These are phyloP conservation scores for Aspidiotus rigidus DNA, from an alignment of 2,888 invertebrate species.

Conservation along the genomic window DNA sequence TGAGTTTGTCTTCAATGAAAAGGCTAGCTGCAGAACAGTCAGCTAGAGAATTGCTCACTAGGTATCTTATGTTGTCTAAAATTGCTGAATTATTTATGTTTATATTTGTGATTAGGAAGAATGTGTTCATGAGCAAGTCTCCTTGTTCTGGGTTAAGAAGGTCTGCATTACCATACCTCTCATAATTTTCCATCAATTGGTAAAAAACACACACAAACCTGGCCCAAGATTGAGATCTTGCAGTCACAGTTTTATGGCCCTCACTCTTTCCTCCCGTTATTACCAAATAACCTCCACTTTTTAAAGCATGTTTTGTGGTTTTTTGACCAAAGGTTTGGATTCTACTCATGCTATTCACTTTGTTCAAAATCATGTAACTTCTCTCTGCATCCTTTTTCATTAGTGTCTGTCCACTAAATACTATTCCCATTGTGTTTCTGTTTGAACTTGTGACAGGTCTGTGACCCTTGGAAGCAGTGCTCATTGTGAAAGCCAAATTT, in stretches of 20 bases:
- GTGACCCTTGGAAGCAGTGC: neutral
- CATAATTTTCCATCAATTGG: neutral
- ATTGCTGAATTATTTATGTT: slow-evolving; percentile 9
- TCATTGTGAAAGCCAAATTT: neutral
- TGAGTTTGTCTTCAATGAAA: neutral
- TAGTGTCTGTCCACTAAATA: neutral
- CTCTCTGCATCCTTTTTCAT: neutral
- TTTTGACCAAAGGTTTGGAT: neutral
- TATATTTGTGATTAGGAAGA: neutral
- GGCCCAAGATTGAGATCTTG: neutral
- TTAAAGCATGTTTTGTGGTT: neutral
- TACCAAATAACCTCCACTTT: neutral
- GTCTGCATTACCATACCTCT: neutral
- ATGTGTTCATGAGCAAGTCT: neutral
- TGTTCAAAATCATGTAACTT: neutral
- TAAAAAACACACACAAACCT: neutral
- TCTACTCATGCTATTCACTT: neutral
- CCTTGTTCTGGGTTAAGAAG: neutral
- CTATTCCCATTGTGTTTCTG: neutral
- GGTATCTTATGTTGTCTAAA: slow-evolving; percentile 5
- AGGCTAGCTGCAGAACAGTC: neutral
- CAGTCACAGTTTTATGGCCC: neutral
- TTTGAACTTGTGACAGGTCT: neutral
- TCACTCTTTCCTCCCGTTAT: neutral
- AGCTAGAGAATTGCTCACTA: slow-evolving; percentile 5